Percentiles rank a stretch among this genome's conserved stretches.
Evolutionary conservation across 2,797 vertebrate genomes (phyloP).

Genomic region (Bovichtus diacanthus): DNA sequence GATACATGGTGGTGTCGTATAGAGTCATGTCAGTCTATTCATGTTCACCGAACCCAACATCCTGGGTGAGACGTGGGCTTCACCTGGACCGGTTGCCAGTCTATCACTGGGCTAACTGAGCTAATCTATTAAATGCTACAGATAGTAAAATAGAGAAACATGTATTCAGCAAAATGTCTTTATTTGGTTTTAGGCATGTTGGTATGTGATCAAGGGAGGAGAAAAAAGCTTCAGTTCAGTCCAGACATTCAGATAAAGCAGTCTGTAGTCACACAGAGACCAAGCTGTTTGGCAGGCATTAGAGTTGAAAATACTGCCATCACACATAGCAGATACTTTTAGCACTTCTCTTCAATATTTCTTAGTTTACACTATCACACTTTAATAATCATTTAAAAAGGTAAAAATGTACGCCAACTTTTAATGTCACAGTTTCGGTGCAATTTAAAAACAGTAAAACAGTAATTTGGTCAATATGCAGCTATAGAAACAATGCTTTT

Average conservation of each 20-base stretch:
- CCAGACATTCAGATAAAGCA: slow-evolving; percentile 27
- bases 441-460: too few species aligned
- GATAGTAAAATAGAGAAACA: slow-evolving; percentile 1
- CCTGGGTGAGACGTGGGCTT: not conserved
- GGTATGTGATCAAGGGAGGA: slow-evolving; percentile 60
- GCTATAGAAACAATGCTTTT: not conserved
- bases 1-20: not conserved
- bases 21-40: not conserved
- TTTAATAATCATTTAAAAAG: not conserved
- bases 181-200: slow-evolving; percentile 84
- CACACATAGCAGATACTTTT: not conserved
- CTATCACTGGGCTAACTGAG: not conserved
- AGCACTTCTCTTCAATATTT: not conserved
- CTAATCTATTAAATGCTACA: not conserved
- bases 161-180: slow-evolving; percentile 62
- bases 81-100: not conserved
- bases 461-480: not conserved
- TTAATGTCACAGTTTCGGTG: too few species aligned
- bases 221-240: slow-evolving; percentile 51
- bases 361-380: not conserved
- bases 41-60: too few species aligned
- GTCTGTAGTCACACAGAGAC: slow-evolving; percentile 57
- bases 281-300: slow-evolving; percentile 34
- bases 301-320: not conserved
- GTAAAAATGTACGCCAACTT: not conserved